phyloP scores from a whole-genome alignment of 2,888 invertebrate species.

The Pegoplata infirma region DNA sequence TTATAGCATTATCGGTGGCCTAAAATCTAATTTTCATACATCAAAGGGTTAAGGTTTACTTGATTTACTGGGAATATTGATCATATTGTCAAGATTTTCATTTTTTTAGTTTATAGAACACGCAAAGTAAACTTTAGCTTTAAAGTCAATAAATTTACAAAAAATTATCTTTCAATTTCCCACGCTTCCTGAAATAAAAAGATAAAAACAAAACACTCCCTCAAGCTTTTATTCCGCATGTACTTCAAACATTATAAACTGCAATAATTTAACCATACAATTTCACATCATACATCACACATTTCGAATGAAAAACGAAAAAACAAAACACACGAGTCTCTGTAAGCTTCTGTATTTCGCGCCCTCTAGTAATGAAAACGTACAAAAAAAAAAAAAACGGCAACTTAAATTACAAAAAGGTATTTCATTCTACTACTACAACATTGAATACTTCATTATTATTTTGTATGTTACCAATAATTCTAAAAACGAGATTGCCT shows the following conservation, averaged over 20 bases:
- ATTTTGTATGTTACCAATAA: constrained; percentile 63
- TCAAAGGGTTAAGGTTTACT: neutral
- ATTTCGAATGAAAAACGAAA: constrained; percentile 23
- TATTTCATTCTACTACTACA: constrained; percentile 23
- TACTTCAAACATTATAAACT: constrained; percentile 20
- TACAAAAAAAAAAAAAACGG: neutral
- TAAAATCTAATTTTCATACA: too few species aligned
- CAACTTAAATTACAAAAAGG: constrained; percentile 37
- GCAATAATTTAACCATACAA: constrained; percentile 51
- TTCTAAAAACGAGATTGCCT: constrained; percentile 65
- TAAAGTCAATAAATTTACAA: neutral
- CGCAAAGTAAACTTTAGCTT: constrained; percentile 37
- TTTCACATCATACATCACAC: constrained; percentile 57
- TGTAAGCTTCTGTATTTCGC: constrained; percentile 63
- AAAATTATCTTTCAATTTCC: constrained; percentile 55
- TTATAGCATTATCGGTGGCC: too few species aligned
- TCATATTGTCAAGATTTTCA: constrained; percentile 52
- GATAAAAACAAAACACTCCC: constrained; percentile 43
- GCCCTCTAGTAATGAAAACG: constrained; percentile 59
- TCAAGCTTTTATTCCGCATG: constrained; percentile 46
- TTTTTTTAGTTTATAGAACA: constrained; percentile 35
- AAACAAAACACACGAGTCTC: neutral
- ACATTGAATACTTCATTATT: constrained; percentile 50
- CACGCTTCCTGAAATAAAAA: constrained; percentile 58
- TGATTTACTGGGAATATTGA: constrained; percentile 14